Evolutionary conservation across 2,797 vertebrate species (phyloP), one percentile per base, ranked within the genome.

Genomic region (Yasuhikotakia modesta): DNA sequence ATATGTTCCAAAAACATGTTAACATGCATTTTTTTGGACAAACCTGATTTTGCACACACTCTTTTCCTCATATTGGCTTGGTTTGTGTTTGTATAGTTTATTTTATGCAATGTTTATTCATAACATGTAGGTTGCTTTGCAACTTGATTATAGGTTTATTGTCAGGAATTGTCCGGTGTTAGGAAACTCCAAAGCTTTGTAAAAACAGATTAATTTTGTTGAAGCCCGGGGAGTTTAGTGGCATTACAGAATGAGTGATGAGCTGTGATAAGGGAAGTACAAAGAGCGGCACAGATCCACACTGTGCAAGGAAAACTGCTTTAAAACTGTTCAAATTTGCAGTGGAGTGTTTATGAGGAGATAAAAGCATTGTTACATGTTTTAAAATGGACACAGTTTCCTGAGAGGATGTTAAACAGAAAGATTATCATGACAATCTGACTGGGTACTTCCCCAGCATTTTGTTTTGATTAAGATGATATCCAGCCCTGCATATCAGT

Each of bases 71-170:
- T 50, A 5, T 69, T 35, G 30, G n/a, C 13, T 72, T 53, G 22
- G 24, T 22, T 45, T 69, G 8, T 70, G 14, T 57, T 48, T 73
- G 64, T 67, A 67, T 63, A 60, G 3, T 6, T 55, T 46, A 83
- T 79, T 60, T 78, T 76, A 74, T 68, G 79, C 21, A 81, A n/a
- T n/a, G n/a, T n/a, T n/a, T n/a, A n/a, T n/a, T n/a, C 13, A 13
- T 10, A 80, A 69, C 69, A 39, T 66, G 80, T 85, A 78, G 79
- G 76, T 2, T 10, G 21, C 22, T 57, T 45, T 43, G 32, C 14
- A 21, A 43, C 19, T 24, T 65, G 60, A 78, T 78, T 69, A 74
- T 45, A 66, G n/a, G 66, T 66, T 66, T 61, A 43, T 21, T 43
- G 19, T 70, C 14, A 43, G 63, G 14, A 46, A 58, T 67, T 32